These are phyloP conservation scores for Parazoanthus darwini DNA, from an alignment of 92 coral and sea anemone species.

Conservation along the genomic window DNA sequence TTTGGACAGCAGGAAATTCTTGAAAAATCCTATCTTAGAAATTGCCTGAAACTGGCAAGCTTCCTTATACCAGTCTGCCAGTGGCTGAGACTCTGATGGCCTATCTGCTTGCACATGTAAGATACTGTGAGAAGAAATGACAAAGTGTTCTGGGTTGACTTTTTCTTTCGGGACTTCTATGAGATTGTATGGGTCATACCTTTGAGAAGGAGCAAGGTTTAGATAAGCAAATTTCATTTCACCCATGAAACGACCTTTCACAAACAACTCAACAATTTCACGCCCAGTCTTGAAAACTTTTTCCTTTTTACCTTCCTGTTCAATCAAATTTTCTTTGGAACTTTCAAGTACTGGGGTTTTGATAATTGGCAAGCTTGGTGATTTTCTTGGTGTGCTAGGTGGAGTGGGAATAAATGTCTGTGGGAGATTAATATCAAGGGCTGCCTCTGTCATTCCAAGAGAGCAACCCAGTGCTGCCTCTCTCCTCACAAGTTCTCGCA, in stretches of 20 bases:
- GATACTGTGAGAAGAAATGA: conserved; percentile 92
- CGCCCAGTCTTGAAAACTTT: conserved; percentile 74
- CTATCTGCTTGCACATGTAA: conserved; percentile 79
- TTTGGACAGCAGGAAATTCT: conserved; percentile 83
- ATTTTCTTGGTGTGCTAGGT: conserved; percentile 70
- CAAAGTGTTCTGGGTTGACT: conserved; percentile 90
- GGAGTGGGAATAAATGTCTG: conserved; percentile 72
- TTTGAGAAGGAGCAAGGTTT: conserved; percentile 73
- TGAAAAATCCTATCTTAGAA: conserved; percentile 78
- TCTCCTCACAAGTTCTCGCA: conserved; percentile 80
- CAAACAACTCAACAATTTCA: conserved; percentile 85
- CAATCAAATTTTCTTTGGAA: conserved; percentile 29
- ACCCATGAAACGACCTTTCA: conserved; percentile 86
- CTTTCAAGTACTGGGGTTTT: conserved; percentile 38
- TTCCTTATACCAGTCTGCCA: conserved; percentile 94
- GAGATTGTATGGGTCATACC: conserved; percentile 90
- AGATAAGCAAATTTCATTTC: conserved; percentile 89
- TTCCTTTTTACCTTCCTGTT: conserved; percentile 48
- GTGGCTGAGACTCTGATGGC: conserved; percentile 87
- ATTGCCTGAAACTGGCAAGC: conserved; percentile 84
- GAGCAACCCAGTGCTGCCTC: conserved; percentile 88
- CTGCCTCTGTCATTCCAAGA: conserved; percentile 86
- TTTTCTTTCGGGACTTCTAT: conserved; percentile 84
- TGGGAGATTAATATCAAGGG: conserved; percentile 82
- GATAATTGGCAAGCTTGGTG: conserved; percentile 58